Percentiles rank a stretch among this genome's conserved stretches.
These are phyloP conservation scores for Phaethornis superciliosus DNA, from an alignment of 2,113 vertebrate genomes.

Conservation along the genomic window DNA sequence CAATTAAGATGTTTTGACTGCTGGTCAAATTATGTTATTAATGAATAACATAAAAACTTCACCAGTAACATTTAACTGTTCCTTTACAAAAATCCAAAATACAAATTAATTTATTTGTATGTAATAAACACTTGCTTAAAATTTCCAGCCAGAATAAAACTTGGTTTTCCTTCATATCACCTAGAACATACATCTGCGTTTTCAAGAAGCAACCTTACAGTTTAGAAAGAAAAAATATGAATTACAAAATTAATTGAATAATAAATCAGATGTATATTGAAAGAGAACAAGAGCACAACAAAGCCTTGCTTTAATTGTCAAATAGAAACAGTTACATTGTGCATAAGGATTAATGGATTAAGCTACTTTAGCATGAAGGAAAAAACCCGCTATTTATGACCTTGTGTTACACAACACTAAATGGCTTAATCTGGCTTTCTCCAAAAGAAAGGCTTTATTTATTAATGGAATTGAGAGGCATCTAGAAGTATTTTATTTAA, in stretches of 20 bases:
- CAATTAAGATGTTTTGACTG: background rate
- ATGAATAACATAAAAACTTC: background rate
- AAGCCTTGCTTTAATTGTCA: background rate
- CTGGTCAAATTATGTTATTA: background rate
- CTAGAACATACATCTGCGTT: background rate
- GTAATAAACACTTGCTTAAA: background rate
- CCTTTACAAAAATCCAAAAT: background rate
- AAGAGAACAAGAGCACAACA: background rate
- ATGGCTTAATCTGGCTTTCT: background rate
- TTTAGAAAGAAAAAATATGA: background rate
- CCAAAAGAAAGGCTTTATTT: background rate
- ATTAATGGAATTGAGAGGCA: conserved; percentile 1
- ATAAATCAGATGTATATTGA: background rate
- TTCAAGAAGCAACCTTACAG: background rate
- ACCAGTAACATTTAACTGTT: background rate
- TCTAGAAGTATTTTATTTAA: background rate
- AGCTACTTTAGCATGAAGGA: background rate
- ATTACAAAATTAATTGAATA: background rate
- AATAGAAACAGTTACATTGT: conserved; percentile 15
- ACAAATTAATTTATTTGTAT: background rate
- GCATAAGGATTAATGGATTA: background rate
- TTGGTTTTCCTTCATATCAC: background rate
- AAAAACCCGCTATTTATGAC: background rate
- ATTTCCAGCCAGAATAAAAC: background rate
- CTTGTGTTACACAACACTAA: background rate